Percentiles rank a stretch among this genome's conserved stretches.
These are phyloP conservation scores for Calcarius lapponicus DNA, from an alignment of 2,797 vertebrate species.

Conservation along the genomic window DNA sequence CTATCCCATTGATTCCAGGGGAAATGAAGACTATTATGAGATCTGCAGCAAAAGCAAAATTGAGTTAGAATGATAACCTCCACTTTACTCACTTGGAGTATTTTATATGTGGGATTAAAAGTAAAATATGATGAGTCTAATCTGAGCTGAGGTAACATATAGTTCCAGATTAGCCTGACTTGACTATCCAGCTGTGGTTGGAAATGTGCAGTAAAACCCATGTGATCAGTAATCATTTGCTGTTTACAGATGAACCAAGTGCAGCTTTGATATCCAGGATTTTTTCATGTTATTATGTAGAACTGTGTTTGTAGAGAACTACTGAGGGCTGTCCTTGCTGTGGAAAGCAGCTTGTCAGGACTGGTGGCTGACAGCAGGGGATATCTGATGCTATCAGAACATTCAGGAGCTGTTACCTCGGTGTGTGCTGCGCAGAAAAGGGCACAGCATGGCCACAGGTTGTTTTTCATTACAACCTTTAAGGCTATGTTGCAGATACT, in stretches of 20 bases:
- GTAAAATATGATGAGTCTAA: not conserved
- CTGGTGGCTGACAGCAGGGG: not conserved
- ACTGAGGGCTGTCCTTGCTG: not conserved
- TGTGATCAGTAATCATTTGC: not conserved
- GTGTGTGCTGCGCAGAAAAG: not conserved
- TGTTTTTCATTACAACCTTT: not conserved
- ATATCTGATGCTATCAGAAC: not conserved
- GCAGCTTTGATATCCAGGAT: not conserved
- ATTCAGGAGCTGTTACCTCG: not conserved
- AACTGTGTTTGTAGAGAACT: not conserved
- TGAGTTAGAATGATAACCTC: not conserved
- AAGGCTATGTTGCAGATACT: not conserved
- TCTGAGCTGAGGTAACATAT: not conserved
- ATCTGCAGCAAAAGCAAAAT: not conserved
- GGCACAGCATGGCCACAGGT: not conserved
- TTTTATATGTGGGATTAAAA: not conserved
- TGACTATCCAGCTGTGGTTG: not conserved
- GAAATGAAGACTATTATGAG: not conserved
- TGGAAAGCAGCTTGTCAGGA: not conserved
- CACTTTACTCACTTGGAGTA: not conserved
- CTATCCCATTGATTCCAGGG: not conserved
- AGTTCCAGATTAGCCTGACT: not conserved
- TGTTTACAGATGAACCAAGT: not conserved
- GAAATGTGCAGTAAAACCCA: not conserved
- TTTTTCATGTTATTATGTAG: not conserved